phyloP scores from a whole-genome alignment of 2,888 invertebrate genomes.

The Amiota mariae region DNA sequence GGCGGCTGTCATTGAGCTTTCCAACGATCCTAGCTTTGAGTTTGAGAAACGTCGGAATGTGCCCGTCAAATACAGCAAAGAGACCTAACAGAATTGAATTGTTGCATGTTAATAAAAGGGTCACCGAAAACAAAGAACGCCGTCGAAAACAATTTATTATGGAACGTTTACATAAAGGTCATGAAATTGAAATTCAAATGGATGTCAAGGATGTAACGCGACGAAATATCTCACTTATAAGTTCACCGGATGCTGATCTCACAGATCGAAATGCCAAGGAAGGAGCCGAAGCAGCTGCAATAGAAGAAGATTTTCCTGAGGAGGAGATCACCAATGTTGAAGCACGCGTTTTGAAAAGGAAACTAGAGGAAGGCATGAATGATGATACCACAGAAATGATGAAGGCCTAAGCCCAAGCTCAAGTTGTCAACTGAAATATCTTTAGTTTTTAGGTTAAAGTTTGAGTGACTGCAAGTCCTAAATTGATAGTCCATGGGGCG shows the following conservation, averaged over 20 bases:
- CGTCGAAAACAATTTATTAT: conserved; percentile 89
- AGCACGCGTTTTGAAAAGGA: conserved; percentile 72
- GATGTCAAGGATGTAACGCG: conserved; percentile 87
- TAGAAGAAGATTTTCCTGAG: conserved; percentile 77
- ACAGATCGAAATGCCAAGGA: conserved; percentile 78
- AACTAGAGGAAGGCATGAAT: conserved; percentile 69
- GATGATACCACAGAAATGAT: conserved; percentile 70
- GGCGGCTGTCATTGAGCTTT: conserved; percentile 94
- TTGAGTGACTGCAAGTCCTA: neutral
- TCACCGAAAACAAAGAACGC: conserved; percentile 88
- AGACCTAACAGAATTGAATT: conserved; percentile 87
- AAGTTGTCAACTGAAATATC: neutral
- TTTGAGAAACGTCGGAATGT: conserved; percentile 94
- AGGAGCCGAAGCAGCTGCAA: conserved; percentile 76
- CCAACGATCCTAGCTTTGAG: conserved; percentile 96
- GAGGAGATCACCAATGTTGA: conserved; percentile 74
- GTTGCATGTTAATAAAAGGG: conserved; percentile 87
- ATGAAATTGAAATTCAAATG: conserved; percentile 88
- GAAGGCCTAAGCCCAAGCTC: conserved; percentile 62
- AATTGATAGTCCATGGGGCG: neutral
- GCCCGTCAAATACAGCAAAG: conserved; percentile 95
- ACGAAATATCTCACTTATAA: conserved; percentile 81
- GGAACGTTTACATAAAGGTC: conserved; percentile 91
- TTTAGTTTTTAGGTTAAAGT: neutral
- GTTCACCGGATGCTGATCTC: conserved; percentile 92